phyloP scores from a whole-genome alignment of 2,888 invertebrate species.

The Morpho achilles region DNA sequence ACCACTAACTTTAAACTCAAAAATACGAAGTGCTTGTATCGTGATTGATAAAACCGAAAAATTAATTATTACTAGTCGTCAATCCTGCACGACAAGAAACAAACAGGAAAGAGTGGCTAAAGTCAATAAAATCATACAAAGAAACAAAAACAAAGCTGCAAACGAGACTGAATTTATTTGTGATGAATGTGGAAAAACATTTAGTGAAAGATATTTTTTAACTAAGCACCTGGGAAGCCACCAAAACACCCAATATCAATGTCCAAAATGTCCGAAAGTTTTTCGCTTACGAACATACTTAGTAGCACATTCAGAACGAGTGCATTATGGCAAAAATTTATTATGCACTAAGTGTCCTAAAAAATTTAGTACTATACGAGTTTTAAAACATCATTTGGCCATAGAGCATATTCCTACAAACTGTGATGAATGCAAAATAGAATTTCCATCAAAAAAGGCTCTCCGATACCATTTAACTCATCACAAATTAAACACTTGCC shows the following conservation, averaged over 20 bases:
- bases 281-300: constrained; percentile 42
- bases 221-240: constrained; percentile 47
- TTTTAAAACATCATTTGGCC: constrained; percentile 49
- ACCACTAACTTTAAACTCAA: constrained; percentile 17
- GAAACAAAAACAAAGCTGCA: constrained; percentile 4
- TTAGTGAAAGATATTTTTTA: constrained; percentile 36
- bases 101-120: constrained; percentile 30
- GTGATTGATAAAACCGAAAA: not conserved
- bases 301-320: constrained; percentile 46
- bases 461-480: constrained; percentile 50
- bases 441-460: constrained; percentile 51
- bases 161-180: constrained; percentile 37
- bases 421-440: constrained; percentile 52
- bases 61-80: not conserved
- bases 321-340: constrained; percentile 53
- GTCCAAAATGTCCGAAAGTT: constrained; percentile 49
- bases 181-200: constrained; percentile 48
- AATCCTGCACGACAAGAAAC: constrained; percentile 7
- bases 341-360: constrained; percentile 51
- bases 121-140: not conserved
- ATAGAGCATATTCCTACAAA: constrained; percentile 44
- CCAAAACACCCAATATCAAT: constrained; percentile 39
- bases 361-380: constrained; percentile 52
- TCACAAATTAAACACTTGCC: constrained; percentile 50
- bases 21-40: constrained; percentile 10